Conservation (phyloP, 2,888 invertebrate genomes). For the Zonitis immaculata region DNA sequence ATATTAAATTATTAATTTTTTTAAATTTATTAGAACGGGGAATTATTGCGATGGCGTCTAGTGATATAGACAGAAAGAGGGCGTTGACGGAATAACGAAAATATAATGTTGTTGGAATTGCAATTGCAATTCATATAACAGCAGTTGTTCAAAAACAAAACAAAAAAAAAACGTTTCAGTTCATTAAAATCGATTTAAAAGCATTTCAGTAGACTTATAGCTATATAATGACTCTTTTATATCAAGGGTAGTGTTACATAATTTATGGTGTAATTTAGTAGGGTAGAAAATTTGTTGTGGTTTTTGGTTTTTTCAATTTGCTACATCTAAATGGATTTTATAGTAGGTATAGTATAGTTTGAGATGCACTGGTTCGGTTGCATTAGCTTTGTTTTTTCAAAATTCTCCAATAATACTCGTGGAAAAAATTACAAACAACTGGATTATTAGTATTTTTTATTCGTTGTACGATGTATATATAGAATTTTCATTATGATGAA, state of each 20-base stretch:
- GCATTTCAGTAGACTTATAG: too few relatives aligned
- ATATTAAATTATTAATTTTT: too few relatives aligned
- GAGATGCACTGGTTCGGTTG: not conserved
- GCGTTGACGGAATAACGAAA: slow-evolving; percentile 8
- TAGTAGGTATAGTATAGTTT: not conserved
- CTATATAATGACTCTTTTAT: not conserved
- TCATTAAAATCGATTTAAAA: too few relatives aligned
- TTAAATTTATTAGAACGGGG: too few relatives aligned
- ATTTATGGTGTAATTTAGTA: not conserved
- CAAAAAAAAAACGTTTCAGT: too few relatives aligned
- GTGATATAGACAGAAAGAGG: slow-evolving; percentile 6
- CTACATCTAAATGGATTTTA: not conserved
- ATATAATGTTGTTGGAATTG: slow-evolving; percentile 5
- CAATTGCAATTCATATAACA: slow-evolving; percentile 4
- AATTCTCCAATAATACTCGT: not conserved
- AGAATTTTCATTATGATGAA: not conserved
- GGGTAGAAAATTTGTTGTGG: not conserved
- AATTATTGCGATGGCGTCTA: slow-evolving; percentile 6
- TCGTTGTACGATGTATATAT: not conserved
- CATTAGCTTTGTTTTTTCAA: not conserved
- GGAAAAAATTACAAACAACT: slow-evolving; percentile 11
- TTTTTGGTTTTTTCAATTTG: not conserved
- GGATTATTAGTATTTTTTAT: slow-evolving; percentile 3
- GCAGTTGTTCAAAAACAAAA: too few relatives aligned
- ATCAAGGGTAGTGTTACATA: not conserved